These are phyloP conservation scores for Acleris laterana DNA, from an alignment of 2,888 invertebrate species.

Conservation along the genomic window DNA sequence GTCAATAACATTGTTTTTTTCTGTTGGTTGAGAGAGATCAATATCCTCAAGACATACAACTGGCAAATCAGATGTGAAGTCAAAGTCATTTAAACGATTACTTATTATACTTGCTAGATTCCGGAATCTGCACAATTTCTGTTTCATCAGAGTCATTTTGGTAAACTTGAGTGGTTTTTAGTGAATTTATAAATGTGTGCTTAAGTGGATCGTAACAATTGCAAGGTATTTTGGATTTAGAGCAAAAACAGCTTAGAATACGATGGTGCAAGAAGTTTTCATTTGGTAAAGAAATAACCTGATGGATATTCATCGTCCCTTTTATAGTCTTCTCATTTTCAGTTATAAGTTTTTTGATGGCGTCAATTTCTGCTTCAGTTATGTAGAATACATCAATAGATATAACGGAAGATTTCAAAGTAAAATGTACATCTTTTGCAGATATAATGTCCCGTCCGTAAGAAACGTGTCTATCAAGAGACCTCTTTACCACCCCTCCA, in stretches of 20 bases:
- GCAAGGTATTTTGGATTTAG: constrained; percentile 1
- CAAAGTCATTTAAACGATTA: neutral
- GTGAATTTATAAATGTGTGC: neutral
- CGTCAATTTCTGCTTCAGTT: constrained; percentile 32
- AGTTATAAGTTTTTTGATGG: constrained; percentile 30
- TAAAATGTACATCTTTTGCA: constrained; percentile 34
- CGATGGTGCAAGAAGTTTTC: constrained; percentile 10
- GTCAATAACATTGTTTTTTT: neutral
- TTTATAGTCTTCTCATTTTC: constrained; percentile 32
- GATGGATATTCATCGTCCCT: constrained; percentile 37
- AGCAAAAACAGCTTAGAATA: constrained; percentile 12
- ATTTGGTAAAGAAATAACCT: constrained; percentile 22
- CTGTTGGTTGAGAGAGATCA: neutral
- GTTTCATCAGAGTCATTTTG: neutral
- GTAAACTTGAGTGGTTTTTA: neutral
- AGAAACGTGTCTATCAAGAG: constrained; percentile 32
- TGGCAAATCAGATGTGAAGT: neutral
- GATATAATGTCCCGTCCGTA: constrained; percentile 36
- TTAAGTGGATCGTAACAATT: constrained; percentile 7
- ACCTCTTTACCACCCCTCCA: constrained; percentile 36
- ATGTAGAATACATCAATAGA: constrained; percentile 31
- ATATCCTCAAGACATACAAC: constrained; percentile 5
- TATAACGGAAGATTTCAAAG: constrained; percentile 32
- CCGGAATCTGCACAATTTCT: neutral
- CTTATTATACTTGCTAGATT: constrained; percentile 2